Conservation (phyloP, 2,113 vertebrate genomes). For the Lonchura striata region DNA sequence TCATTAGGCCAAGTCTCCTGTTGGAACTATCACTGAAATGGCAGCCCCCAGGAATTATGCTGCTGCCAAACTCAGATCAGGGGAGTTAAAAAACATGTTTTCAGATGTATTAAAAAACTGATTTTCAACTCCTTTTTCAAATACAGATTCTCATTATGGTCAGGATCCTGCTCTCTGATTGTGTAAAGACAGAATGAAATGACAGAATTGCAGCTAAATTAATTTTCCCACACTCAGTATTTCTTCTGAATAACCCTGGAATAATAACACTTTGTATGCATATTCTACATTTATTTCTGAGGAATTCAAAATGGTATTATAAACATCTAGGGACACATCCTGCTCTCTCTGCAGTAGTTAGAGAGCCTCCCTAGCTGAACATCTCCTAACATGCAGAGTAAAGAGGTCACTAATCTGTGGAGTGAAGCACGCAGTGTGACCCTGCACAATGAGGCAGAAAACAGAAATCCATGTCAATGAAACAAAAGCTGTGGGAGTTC, state of each 20-base stretch:
- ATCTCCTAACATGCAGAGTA: not conserved
- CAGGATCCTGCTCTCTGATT: not conserved
- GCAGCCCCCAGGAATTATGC: not conserved
- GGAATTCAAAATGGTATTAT: not conserved
- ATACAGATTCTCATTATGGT: not conserved
- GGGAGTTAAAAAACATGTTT: slow-evolving; percentile 13
- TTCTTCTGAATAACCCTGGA: not conserved
- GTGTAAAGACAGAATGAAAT: not conserved
- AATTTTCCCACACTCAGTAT: not conserved
- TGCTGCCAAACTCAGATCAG: slow-evolving; percentile 38
- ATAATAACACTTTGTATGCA: not conserved
- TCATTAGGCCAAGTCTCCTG: slow-evolving; percentile 42
- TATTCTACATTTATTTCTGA: not conserved
- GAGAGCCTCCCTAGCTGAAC: not conserved
- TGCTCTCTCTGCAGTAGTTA: not conserved
- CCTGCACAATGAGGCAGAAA: slow-evolving; percentile 26
- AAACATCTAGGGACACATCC: not conserved
- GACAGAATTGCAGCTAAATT: not conserved
- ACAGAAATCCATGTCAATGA: slow-evolving; percentile 16
- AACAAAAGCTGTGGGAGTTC: slow-evolving; percentile 24
- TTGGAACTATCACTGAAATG: slow-evolving; percentile 21
- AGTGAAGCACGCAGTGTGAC: not conserved
- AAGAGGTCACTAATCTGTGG: not conserved
- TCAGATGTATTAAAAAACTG: not conserved
- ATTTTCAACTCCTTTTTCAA: not conserved